phyloP scores from a whole-genome alignment of 2,888 invertebrate genomes.

The Rhogogaster chlorosoma region DNA sequence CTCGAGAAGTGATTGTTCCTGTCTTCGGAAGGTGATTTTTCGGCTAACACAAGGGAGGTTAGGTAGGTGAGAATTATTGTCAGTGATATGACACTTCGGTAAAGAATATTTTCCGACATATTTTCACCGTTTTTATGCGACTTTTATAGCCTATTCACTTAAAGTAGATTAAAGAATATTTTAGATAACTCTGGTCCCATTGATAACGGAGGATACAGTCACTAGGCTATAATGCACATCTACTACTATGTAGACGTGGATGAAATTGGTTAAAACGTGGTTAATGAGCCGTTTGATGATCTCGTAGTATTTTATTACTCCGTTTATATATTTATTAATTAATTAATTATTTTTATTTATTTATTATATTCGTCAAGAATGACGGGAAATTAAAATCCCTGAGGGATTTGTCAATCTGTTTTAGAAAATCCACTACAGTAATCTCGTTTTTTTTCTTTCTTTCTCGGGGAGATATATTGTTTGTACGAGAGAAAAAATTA shows the following conservation, averaged over 20 bases:
- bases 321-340: neutral
- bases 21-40: conserved; percentile 37
- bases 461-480: neutral
- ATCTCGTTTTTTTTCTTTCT: neutral
- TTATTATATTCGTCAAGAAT: neutral
- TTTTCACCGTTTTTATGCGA: neutral
- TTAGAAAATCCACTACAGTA: neutral
- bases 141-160: neutral
- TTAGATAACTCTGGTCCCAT: conserved; percentile 28
- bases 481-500: neutral
- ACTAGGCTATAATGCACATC: neutral
- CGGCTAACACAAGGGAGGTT: conserved; percentile 37
- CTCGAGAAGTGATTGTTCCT: neutral
- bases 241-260: neutral
- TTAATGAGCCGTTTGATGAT: neutral
- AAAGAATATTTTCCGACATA: neutral
- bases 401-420: neutral
- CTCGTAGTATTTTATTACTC: neutral
- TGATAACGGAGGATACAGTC: conserved; percentile 30
- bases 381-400: neutral
- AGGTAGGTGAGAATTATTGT: neutral
- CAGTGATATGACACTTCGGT: conserved; percentile 12
- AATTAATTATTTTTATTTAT: neutral
- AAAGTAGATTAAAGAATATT: neutral
- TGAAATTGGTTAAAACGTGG: neutral